These are phyloP conservation scores for Emydocephalus ijimae DNA, from an alignment of 2,113 vertebrate genomes.

Conservation along the genomic window DNA sequence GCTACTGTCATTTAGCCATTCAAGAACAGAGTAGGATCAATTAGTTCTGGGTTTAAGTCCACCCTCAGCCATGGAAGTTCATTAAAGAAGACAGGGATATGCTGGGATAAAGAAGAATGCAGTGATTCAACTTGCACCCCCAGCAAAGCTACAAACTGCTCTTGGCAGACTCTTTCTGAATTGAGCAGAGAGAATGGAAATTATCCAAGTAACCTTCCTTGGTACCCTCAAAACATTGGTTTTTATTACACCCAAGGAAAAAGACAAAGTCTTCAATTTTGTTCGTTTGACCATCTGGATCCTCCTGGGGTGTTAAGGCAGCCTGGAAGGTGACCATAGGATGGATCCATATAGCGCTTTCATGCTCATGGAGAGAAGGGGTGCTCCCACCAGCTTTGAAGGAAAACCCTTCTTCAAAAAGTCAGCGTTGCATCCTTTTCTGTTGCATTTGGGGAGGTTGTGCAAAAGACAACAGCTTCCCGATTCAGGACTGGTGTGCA, in stretches of 20 bases:
- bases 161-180: background rate
- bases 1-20: background rate
- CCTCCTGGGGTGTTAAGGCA: background rate
- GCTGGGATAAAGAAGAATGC: background rate
- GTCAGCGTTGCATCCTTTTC: too few relatives aligned
- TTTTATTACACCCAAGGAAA: background rate
- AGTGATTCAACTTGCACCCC: background rate
- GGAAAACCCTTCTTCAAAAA: too few relatives aligned
- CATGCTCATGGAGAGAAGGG: too few relatives aligned
- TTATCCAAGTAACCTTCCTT: background rate
- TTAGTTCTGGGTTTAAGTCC: background rate
- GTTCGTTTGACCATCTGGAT: background rate
- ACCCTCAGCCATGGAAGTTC: background rate
- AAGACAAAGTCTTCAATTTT: background rate
- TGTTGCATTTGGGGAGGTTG: too few relatives aligned
- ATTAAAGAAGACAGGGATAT: background rate
- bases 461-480: too few relatives aligned
- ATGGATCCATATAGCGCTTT: too few relatives aligned
- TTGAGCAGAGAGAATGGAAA: background rate
- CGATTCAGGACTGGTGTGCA: too few relatives aligned
- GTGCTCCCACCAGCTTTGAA: too few relatives aligned
- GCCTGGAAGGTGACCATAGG: too few relatives aligned
- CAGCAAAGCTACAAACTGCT: background rate
- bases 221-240: background rate
- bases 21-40: background rate